A percentile compares a stretch with the other conserved stretches of the same genome.
These are phyloP conservation scores for Bombus sibiricus DNA, from an alignment of 1,140 invertebrate species.

Conservation along the genomic window DNA sequence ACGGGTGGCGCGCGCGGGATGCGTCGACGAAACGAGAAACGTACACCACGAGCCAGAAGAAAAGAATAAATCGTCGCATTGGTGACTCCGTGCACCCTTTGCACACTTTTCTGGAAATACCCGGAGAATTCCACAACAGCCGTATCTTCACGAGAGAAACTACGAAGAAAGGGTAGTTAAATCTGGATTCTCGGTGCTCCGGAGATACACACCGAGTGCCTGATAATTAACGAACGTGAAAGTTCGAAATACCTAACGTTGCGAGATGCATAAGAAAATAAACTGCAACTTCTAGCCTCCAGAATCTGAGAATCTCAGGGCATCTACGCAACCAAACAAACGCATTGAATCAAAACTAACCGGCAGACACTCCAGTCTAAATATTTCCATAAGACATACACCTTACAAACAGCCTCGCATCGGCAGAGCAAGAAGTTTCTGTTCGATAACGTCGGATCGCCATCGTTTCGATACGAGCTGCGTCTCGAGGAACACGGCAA, in stretches of 20 bases:
- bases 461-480: background rate
- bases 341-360: background rate
- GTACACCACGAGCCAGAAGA: background rate
- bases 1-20: constrained; percentile 8
- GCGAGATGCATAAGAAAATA: background rate
- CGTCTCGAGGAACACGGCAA: background rate
- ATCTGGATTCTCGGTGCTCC: background rate
- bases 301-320: background rate
- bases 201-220: background rate
- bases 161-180: background rate
- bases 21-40: background rate
- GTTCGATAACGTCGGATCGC: background rate
- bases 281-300: background rate
- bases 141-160: background rate
- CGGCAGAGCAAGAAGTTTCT: background rate
- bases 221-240: background rate
- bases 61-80: background rate
- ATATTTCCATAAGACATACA: background rate
- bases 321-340: background rate
- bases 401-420: background rate
- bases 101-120: background rate
- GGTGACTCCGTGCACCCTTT: background rate
- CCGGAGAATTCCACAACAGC: background rate
- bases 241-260: too few species aligned
- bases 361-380: background rate